A percentile compares a stretch with the other conserved stretches of the same genome.
Evolutionary conservation across 2,113 vertebrate species (phyloP).

Genomic region (Rafetus swinhoei): DNA sequence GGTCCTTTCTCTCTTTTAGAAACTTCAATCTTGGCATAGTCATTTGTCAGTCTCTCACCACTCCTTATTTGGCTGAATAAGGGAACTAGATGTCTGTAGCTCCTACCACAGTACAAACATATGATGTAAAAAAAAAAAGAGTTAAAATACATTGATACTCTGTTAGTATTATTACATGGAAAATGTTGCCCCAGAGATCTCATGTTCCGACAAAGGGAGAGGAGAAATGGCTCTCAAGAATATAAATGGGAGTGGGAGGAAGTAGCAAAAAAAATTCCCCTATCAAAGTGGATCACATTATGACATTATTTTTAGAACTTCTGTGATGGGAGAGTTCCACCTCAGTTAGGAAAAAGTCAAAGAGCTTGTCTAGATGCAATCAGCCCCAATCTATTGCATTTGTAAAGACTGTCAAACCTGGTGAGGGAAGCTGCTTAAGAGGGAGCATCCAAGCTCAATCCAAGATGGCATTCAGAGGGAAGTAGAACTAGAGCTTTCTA

Average conservation of each 20-base stretch:
- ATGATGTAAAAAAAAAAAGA: background rate
- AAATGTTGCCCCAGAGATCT: background rate
- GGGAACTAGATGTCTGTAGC: background rate
- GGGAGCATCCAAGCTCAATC: background rate
- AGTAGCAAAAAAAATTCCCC: background rate
- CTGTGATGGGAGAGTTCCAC: background rate
- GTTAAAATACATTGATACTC: fast-evolving
- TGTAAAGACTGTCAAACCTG: background rate
- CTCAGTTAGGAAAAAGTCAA: background rate
- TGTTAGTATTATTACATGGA: background rate
- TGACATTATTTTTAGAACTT: background rate
- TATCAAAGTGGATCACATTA: background rate
- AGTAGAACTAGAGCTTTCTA: background rate
- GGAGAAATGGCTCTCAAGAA: background rate
- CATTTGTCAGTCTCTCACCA: background rate
- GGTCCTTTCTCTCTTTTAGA: background rate
- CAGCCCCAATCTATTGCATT: background rate
- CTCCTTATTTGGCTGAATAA: background rate
- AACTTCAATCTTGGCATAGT: background rate
- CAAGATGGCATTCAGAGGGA: background rate
- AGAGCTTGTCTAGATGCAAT: background rate
- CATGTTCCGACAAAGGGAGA: background rate
- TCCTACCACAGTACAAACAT: background rate
- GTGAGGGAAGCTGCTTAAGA: background rate
- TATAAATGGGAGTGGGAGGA: background rate